Percentiles rank a stretch among this genome's conserved stretches.
Conservation (phyloP, 2,888 invertebrate genomes). For the Coenonympha glycerion region DNA sequence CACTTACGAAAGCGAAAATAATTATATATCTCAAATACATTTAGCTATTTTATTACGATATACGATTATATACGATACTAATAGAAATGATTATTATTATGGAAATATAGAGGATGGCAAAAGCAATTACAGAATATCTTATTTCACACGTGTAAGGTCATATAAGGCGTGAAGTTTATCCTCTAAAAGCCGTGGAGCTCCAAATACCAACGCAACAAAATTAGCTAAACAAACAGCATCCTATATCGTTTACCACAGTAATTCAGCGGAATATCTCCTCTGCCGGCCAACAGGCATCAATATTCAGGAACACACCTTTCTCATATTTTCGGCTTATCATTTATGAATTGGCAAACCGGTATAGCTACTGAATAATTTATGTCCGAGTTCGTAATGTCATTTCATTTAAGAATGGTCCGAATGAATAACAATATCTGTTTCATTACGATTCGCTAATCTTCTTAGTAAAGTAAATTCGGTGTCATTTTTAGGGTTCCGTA, state of each 20-base stretch:
- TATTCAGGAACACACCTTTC: constrained; percentile 8
- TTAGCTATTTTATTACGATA: no score
- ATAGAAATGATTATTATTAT: no score
- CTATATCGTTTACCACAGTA: constrained; percentile 1
- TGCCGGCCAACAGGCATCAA: neutral
- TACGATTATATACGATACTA: no score
- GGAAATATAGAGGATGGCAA: no score
- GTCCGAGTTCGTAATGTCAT: neutral
- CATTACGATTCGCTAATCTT: no score
- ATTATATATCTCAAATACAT: no score
- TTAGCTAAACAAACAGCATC: neutral
- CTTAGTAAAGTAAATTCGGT: no score
- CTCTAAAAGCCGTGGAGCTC: neutral
- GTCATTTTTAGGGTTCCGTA: no score
- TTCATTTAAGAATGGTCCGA: neutral
- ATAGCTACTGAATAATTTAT: constrained; percentile 5
- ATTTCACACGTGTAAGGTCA: no score
- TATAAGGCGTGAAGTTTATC: no score
- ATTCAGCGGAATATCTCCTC: neutral
- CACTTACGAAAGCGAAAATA: no score
- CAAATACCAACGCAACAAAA: neutral
- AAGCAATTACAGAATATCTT: no score
- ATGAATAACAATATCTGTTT: neutral
- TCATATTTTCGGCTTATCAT: constrained; percentile 9
- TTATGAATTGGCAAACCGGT: constrained; percentile 6